A percentile compares a stretch with the other conserved stretches of the same genome.
Conservation (phyloP, 2,888 invertebrate species). For the Chrysina gloriosa region DNA sequence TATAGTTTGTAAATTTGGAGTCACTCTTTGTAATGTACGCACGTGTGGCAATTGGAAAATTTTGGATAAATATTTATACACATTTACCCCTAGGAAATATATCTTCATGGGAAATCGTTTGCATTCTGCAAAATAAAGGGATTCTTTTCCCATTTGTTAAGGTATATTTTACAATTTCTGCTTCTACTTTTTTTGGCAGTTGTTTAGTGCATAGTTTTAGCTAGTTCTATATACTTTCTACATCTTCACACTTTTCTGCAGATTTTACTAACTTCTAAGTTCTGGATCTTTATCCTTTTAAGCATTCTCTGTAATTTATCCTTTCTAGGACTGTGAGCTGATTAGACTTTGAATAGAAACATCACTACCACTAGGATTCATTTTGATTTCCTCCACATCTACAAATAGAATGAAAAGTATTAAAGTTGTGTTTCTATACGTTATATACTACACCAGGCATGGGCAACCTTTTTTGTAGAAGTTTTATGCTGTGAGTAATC, state of each 20-base stretch:
- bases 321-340: background rate
- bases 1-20: slow-evolving; percentile 37
- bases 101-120: slow-evolving; percentile 46
- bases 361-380: background rate
- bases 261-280: too few relatives aligned
- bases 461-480: too few relatives aligned
- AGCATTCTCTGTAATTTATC: background rate
- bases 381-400: background rate
- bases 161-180: background rate
- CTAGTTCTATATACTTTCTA: background rate
- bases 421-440: too few relatives aligned
- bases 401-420: background rate
- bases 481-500: too few relatives aligned
- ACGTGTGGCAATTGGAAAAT: slow-evolving; percentile 43
- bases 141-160: background rate
- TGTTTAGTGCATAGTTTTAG: background rate
- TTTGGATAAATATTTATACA: slow-evolving; percentile 44
- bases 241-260: background rate
- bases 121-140: slow-evolving; percentile 43
- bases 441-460: too few relatives aligned
- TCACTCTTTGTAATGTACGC: slow-evolving; percentile 42
- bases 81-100: slow-evolving; percentile 47
- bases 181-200: background rate
- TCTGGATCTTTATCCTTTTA: background rate
- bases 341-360: background rate